Evolutionary conservation across 2,888 invertebrate genomes (phyloP).

Genomic region (Drosophila gaucha): DNA sequence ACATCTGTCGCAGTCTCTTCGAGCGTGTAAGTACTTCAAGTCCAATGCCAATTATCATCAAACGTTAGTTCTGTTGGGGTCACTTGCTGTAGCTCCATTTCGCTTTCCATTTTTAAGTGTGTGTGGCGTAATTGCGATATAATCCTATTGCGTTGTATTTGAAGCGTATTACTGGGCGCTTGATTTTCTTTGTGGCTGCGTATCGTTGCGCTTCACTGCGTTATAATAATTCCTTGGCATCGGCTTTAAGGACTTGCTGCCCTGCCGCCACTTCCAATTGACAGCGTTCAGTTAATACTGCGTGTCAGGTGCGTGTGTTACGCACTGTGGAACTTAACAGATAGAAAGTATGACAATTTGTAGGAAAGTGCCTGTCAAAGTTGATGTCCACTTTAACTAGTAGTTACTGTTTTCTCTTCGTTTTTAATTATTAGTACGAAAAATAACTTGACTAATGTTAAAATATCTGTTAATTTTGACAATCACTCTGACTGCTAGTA

Average conservation of each 20-base stretch:
- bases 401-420: background rate
- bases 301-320: constrained; percentile 19
- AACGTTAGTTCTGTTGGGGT: constrained; percentile 25
- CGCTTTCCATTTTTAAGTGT: background rate
- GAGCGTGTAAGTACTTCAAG: constrained; percentile 89
- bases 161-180: constrained; percentile 48
- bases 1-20: constrained; percentile 96
- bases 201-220: constrained; percentile 40
- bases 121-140: constrained; percentile 57
- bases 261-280: constrained; percentile 45
- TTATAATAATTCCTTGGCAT: constrained; percentile 57
- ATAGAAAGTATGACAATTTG: background rate
- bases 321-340: constrained; percentile 22
- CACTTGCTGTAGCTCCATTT: constrained; percentile 3
- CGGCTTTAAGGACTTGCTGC: constrained; percentile 18
- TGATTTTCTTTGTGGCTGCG: constrained; percentile 63
- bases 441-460: background rate
- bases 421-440: background rate
- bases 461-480: background rate
- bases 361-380: background rate
- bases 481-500: background rate
- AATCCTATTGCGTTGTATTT: constrained; percentile 68
- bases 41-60: constrained; percentile 46
- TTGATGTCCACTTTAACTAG: background rate
- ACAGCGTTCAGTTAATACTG: constrained; percentile 19